Evolutionary conservation across 2,797 vertebrate species (phyloP).

Genomic region (Gobio occitaniae): DNA sequence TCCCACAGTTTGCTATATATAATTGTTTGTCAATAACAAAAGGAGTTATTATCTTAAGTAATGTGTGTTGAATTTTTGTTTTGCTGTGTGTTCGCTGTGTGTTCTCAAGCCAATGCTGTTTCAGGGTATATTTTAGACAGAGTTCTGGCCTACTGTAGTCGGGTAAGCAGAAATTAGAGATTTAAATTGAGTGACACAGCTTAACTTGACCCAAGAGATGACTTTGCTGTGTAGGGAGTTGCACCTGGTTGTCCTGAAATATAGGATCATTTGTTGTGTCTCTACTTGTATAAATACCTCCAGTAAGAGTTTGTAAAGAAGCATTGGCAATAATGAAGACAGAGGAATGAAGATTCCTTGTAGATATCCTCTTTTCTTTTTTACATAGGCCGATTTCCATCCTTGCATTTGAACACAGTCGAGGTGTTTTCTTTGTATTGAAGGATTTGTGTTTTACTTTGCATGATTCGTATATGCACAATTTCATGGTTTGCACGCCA

Average conservation of each 20-base stretch:
- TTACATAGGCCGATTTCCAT: neutral
- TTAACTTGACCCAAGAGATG: constrained; percentile 48
- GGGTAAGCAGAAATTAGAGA: constrained; percentile 29
- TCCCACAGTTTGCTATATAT: neutral
- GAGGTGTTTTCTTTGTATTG: neutral
- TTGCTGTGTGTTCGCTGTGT: neutral
- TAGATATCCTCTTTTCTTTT: neutral
- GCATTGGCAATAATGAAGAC: neutral
- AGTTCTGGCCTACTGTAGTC: constrained; percentile 3
- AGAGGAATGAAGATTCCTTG: neutral
- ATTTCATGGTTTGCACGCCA: neutral
- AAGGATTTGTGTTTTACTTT: constrained; percentile 33
- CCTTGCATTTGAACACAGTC: neutral
- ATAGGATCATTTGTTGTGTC: neutral
- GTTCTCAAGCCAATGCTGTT: neutral
- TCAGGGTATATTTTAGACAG: constrained; percentile 1
- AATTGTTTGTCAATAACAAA: neutral
- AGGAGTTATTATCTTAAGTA: neutral
- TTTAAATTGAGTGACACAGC: constrained; percentile 47
- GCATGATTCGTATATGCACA: neutral
- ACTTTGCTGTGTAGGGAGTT: constrained; percentile 30
- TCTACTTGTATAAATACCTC: neutral
- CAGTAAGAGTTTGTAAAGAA: neutral
- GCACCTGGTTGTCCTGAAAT: neutral
- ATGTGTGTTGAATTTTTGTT: constrained; percentile 1